Conservation (phyloP, 2,113 vertebrate species). For the Epinephelus lanceolatus region DNA sequence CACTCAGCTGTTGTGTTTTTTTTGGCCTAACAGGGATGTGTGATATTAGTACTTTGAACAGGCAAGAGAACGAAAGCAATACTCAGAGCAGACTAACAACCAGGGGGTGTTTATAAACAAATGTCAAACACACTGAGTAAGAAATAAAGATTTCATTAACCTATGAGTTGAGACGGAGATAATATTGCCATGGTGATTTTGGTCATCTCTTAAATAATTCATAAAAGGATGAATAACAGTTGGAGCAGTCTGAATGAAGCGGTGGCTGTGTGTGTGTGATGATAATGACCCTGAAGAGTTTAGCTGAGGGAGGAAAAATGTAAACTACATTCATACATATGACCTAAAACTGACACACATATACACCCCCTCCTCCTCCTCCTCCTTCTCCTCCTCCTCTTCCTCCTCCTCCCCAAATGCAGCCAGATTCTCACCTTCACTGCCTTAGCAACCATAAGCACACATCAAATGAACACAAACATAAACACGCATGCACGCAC, state of each 20-base stretch:
- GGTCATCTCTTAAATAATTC: conserved; percentile 63
- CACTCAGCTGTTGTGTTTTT: conserved; percentile 21
- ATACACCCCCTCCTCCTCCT: conserved; percentile 18
- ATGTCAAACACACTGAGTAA: conserved; percentile 41
- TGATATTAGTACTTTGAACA: conserved; percentile 16
- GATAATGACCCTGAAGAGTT: conserved; percentile 57
- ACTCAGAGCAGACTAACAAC: not conserved
- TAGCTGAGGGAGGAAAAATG: conserved; percentile 30
- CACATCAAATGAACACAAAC: conserved; percentile 51
- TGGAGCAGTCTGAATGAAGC: conserved; percentile 12
- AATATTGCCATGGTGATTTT: conserved; percentile 42
- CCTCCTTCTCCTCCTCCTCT: too few species aligned
- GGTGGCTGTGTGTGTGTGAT: conserved; percentile 26
- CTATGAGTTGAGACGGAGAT: conserved; percentile 40
- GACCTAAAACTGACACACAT: conserved; percentile 75
- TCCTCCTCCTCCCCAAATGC: conserved; percentile 35
- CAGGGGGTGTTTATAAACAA: conserved; percentile 47
- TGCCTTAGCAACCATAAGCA: conserved; percentile 61
- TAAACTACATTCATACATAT: conserved; percentile 35
- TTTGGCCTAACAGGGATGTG: not conserved
- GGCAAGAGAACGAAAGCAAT: conserved; percentile 18
- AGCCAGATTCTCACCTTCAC: conserved; percentile 73
- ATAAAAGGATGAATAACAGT: conserved; percentile 56
- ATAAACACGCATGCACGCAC: conserved; percentile 39
- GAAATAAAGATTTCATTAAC: conserved; percentile 35